These are phyloP conservation scores for Drosophila orena DNA, from an alignment of 1,140 invertebrate genomes.

Conservation along the genomic window DNA sequence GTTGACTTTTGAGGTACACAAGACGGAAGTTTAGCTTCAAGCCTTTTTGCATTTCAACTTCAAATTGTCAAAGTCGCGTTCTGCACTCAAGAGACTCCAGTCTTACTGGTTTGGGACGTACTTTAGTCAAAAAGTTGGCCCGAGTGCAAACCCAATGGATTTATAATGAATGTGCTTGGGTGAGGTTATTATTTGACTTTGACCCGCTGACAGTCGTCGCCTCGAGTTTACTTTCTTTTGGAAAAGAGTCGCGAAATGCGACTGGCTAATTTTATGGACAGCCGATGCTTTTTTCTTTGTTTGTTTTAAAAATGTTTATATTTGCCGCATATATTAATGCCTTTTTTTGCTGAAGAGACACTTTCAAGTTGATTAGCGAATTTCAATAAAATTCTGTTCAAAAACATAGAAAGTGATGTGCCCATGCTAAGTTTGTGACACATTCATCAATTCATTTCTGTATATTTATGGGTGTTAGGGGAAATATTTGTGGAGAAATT, in stretches of 20 bases:
- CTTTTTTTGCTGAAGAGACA: not conserved
- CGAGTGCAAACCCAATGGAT: slow-evolving; percentile 32
- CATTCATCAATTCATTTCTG: not conserved
- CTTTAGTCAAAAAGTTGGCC: not conserved
- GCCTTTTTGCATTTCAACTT: slow-evolving; percentile 29
- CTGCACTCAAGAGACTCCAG: slow-evolving; percentile 21
- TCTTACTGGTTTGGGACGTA: slow-evolving; percentile 31
- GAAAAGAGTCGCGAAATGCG: slow-evolving; percentile 27
- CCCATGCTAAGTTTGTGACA: not conserved
- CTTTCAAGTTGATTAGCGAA: slow-evolving; percentile 8
- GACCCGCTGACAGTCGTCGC: slow-evolving; percentile 33
- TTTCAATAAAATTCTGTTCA: slow-evolving; percentile 30
- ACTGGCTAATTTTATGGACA: slow-evolving; percentile 27
- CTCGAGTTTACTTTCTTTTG: slow-evolving; percentile 48
- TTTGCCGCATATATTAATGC: slow-evolving; percentile 12
- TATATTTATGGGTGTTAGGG: not conserved
- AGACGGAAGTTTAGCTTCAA: slow-evolving; percentile 36
- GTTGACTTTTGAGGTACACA: slow-evolving; percentile 1
- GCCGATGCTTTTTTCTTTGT: slow-evolving; percentile 26
- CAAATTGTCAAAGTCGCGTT: slow-evolving; percentile 23
- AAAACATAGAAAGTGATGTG: slow-evolving; percentile 34
- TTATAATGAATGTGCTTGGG: slow-evolving; percentile 48
- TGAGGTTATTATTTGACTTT: slow-evolving; percentile 47
- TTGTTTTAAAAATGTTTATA: slow-evolving; percentile 35
- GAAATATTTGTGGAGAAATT: not conserved